Conservation (phyloP, 2,113 vertebrate genomes). For the Telmatochromis sp. region DNA sequence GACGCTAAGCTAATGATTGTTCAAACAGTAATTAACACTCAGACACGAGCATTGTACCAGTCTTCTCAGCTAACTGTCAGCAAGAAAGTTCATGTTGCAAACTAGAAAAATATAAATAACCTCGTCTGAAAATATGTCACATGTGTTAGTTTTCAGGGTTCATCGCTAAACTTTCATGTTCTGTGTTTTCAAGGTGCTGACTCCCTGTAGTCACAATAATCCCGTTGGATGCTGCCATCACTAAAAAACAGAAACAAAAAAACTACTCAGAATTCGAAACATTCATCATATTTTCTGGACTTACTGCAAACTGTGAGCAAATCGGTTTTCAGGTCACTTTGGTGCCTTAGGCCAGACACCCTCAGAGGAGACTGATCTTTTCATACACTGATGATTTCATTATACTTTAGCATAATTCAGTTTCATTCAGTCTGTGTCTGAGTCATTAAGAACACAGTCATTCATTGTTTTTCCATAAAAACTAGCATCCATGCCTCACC, state of each 20-base stretch:
- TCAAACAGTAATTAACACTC: not conserved
- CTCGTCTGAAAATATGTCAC: not conserved
- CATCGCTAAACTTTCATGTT: not conserved
- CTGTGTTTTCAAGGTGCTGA: not conserved
- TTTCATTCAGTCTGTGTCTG: not conserved
- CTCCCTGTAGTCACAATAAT: not conserved
- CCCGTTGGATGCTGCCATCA: not conserved
- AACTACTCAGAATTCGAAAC: not conserved
- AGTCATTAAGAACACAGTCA: not conserved
- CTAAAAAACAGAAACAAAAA: not conserved
- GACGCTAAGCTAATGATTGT: not conserved
- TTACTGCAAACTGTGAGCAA: not conserved
- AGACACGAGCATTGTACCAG: not conserved
- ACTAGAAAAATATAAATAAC: not conserved
- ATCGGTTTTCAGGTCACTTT: not conserved
- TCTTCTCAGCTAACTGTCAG: not conserved
- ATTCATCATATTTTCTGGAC: not conserved
- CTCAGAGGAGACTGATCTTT: not conserved
- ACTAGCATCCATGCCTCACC: accelerated
- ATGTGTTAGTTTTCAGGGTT: not conserved
- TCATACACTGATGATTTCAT: not conserved
- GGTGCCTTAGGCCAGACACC: not conserved
- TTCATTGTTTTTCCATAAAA: not conserved
- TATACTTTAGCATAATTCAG: not conserved
- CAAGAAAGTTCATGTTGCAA: not conserved